Conservation (phyloP, 53 echinoderm and acorn worm genomes). For the Temnopleurus reevesii region DNA sequence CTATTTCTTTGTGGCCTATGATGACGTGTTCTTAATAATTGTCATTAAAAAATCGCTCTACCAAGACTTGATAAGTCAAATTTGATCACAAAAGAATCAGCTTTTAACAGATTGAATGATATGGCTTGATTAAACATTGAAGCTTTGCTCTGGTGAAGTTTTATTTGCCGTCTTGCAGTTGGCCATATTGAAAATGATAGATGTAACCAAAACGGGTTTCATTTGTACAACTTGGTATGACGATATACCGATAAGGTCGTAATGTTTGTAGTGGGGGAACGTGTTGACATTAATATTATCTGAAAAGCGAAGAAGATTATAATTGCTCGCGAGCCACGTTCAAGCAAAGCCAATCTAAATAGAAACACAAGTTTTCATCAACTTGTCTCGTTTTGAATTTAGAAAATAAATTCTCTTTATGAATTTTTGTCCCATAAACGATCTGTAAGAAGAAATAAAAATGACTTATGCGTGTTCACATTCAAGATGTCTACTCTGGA, state of each 20-base stretch:
- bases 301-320: neutral
- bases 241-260: neutral
- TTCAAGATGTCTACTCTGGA: neutral
- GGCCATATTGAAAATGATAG: neutral
- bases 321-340: too few relatives aligned
- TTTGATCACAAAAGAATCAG: neutral
- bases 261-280: neutral
- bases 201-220: neutral
- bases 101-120: neutral
- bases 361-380: too few relatives aligned
- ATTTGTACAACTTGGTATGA: neutral
- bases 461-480: neutral
- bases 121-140: neutral
- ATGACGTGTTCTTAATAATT: too few relatives aligned
- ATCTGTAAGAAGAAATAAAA: neutral
- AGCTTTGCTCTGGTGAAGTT: neutral
- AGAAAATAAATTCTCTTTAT: neutral
- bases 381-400: too few relatives aligned
- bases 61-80: too few relatives aligned
- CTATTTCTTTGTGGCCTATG: too few relatives aligned
- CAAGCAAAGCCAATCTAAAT: neutral
- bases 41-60: too few relatives aligned
- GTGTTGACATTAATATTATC: neutral
- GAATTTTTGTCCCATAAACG: neutral
- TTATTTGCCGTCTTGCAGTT: neutral